Evolutionary conservation across 2,113 vertebrate species (phyloP).

Genomic region (Tenebrosternarchus preto): DNA sequence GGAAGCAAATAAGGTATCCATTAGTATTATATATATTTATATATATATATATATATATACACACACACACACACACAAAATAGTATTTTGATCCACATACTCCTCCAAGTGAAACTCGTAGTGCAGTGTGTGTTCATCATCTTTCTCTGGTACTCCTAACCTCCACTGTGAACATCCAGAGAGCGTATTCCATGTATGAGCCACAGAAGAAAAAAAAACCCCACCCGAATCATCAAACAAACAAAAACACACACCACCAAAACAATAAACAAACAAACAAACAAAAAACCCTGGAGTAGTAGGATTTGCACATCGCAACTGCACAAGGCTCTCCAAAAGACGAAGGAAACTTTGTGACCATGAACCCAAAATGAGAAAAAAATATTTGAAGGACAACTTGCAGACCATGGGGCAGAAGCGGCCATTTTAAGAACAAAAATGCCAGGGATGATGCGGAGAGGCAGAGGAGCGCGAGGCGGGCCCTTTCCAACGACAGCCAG

Average conservation of each 20-base stretch:
- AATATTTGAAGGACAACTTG: constrained; percentile 48
- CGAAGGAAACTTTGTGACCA: constrained; percentile 56
- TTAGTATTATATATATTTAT: constrained; percentile 63
- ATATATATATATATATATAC: constrained; percentile 54
- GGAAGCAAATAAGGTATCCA: constrained; percentile 62
- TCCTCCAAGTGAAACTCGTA: constrained; percentile 52
- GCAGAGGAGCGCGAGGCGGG: constrained; percentile 23
- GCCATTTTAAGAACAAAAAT: constrained; percentile 35
- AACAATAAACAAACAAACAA: background rate
- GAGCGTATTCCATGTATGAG: constrained; percentile 65
- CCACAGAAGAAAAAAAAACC: constrained; percentile 45
- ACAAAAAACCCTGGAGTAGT: constrained; percentile 54
- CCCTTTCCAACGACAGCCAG: constrained; percentile 12
- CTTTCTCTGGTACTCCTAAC: constrained; percentile 53
- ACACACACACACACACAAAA: constrained; percentile 35
- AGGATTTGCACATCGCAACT: background rate
- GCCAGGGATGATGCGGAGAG: constrained; percentile 56
- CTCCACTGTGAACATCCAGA: constrained; percentile 60
- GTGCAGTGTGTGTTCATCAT: constrained; percentile 58
- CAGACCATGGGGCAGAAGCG: constrained; percentile 65
- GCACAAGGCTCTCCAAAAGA: constrained; percentile 67
- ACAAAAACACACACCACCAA: background rate
- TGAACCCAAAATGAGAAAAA: constrained; percentile 3
- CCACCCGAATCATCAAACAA: no score
- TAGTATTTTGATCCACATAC: constrained; percentile 60